Percentiles rank a stretch among this genome's conserved stretches.
Conservation (phyloP, 2,113 vertebrate genomes). For the Herpailurus yagouaroundi region DNA sequence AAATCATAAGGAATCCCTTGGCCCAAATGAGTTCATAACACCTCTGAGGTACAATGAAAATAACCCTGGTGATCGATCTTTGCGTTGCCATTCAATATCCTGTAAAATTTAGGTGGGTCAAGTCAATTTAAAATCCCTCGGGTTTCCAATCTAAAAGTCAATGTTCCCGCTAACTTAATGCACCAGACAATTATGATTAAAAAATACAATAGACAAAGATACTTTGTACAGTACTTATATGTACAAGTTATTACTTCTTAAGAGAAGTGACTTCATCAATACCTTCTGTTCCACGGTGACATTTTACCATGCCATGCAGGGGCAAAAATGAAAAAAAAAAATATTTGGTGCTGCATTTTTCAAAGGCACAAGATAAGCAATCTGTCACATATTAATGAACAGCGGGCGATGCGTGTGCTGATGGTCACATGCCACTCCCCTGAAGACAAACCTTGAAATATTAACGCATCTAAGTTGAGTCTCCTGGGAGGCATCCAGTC, state of each 20-base stretch:
- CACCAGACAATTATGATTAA: neutral
- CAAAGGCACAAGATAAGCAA: neutral
- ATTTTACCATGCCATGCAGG: neutral
- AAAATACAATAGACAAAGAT: neutral
- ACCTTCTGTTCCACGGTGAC: neutral
- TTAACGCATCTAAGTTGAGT: neutral
- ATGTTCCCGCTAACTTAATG: fast-evolving
- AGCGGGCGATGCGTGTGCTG: fast-evolving
- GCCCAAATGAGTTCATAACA: neutral
- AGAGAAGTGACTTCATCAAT: neutral
- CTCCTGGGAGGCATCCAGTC: neutral
- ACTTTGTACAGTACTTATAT: neutral
- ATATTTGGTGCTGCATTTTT: fast-evolving
- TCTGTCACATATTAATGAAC: neutral
- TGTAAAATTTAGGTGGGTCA: neutral
- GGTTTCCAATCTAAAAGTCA: neutral
- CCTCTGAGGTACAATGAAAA: neutral
- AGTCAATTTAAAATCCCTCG: neutral
- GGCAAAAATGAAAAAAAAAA: neutral
- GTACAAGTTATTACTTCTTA: neutral
- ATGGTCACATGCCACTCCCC: neutral
- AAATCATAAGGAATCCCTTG: neutral
- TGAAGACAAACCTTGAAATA: neutral
- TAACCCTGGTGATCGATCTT: neutral
- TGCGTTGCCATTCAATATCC: neutral